These are phyloP conservation scores for Pogona vitticeps DNA, from an alignment of 2,113 vertebrate species.

Conservation along the genomic window DNA sequence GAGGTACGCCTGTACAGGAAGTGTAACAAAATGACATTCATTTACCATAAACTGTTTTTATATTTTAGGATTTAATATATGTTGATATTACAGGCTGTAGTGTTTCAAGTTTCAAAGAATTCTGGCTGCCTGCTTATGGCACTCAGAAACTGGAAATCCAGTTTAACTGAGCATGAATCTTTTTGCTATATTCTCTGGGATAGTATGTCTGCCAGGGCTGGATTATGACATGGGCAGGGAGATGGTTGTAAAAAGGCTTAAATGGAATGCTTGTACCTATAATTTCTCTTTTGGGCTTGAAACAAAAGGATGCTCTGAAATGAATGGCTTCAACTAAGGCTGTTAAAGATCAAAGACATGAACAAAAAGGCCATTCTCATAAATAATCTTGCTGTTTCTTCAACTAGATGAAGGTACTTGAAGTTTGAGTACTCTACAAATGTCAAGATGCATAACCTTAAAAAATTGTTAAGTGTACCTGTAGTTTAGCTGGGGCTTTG, in stretches of 20 bases:
- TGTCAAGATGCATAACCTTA: neutral
- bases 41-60: neutral
- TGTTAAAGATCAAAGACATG: neutral
- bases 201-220: neutral
- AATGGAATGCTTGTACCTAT: neutral
- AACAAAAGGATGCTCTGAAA: constrained; percentile 7
- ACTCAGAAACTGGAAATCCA: neutral
- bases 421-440: neutral
- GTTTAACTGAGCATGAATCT: neutral
- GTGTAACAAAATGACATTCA: neutral
- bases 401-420: neutral
- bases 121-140: neutral
- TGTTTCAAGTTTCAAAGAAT: neutral
- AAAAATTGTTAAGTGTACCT: neutral
- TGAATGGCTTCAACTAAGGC: neutral
- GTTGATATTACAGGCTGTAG: neutral
- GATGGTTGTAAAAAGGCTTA: neutral
- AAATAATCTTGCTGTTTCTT: neutral
- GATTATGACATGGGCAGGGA: neutral
- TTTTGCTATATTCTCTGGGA: neutral
- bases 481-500: neutral
- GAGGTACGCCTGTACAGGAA: too few species aligned
- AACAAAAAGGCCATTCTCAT: constrained; percentile 6
- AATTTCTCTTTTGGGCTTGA: neutral
- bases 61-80: neutral